Evolutionary conservation across 2,888 invertebrate species (phyloP), one percentile per base, ranked within the genome.

Genomic region (Sinopyrophorus schimmeli): DNA sequence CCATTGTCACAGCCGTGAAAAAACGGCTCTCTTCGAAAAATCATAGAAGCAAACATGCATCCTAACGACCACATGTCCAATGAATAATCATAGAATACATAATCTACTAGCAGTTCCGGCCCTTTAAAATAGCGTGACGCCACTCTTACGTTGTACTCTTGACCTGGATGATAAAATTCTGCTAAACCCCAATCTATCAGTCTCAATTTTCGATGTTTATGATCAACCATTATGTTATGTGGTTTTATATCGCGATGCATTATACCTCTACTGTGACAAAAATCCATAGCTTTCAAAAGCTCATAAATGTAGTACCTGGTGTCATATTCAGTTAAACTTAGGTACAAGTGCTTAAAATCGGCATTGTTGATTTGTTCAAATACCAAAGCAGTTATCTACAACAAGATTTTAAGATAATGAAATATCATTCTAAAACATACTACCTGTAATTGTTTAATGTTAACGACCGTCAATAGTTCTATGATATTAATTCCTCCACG

Each of bases 161-260:
- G 67, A n/a, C 68, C 69, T 0, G 73, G 72, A 50, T 67, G 66
- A 48, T 73, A 73, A 55, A 71, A 73, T 51, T 73, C 73, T 0
- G 72, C 73, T 12, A 73, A 49, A n/a, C 73, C 73, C 70, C 71
- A 73, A 54, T 73, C 73, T 5, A 73, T 73, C 20, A 73, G 46
- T 16, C 68, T 53, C 27, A 73, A 53, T 51, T 64, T 67, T 10
- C 66, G 58, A 40, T 65, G 66, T 16, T 63, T 63, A 41, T 64
- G 62, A 53, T 73, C 71, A 5, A 73, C 66, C 21, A 73, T 69
- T 10, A 73, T 70, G 49, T 73, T 73, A 48, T 73, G 73, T 2
- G 73, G 73, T 52, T 74, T 74, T 1, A 74, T 70, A 53, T 74
- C 73, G 15, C 73, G 61, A 42, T 74, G 73, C 72, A 74, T 74